Conservation (phyloP, 2,888 invertebrate species). For the Busseola fusca region DNA sequence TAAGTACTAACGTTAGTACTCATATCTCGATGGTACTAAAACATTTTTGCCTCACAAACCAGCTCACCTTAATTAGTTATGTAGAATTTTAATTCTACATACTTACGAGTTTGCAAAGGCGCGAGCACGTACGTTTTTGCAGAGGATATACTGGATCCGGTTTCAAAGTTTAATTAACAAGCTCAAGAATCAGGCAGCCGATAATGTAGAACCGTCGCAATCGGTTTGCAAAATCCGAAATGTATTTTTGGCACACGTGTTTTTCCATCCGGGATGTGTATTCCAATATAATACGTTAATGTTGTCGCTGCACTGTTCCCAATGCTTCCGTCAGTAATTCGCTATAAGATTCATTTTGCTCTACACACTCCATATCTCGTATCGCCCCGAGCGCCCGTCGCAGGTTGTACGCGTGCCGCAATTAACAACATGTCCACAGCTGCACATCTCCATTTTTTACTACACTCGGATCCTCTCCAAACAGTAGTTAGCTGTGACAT, state of each 20-base stretch:
- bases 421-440: conserved; percentile 70
- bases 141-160: conserved; percentile 50
- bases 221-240: conserved; percentile 10
- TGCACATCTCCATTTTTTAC: conserved; percentile 64
- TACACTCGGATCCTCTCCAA: conserved; percentile 54
- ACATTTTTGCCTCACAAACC: conserved; percentile 48
- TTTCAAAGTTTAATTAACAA: conserved; percentile 42
- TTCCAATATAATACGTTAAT: too few species aligned
- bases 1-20: too few species aligned
- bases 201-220: conserved; percentile 1
- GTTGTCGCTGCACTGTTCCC: neutral
- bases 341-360: conserved; percentile 37
- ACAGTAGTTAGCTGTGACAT: conserved; percentile 35
- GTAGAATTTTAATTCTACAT: conserved; percentile 59
- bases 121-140: conserved; percentile 40
- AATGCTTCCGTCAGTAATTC: conserved; percentile 7
- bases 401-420: conserved; percentile 71
- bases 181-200: neutral
- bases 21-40: too few species aligned
- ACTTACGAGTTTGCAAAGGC: too few species aligned
- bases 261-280: conserved; percentile 6
- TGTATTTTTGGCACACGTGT: conserved; percentile 20
- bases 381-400: conserved; percentile 24
- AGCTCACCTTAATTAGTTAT: conserved; percentile 63
- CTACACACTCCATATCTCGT: neutral